Conservation (phyloP, 2,888 invertebrate species). For the Hemicrepidius hirtus region DNA sequence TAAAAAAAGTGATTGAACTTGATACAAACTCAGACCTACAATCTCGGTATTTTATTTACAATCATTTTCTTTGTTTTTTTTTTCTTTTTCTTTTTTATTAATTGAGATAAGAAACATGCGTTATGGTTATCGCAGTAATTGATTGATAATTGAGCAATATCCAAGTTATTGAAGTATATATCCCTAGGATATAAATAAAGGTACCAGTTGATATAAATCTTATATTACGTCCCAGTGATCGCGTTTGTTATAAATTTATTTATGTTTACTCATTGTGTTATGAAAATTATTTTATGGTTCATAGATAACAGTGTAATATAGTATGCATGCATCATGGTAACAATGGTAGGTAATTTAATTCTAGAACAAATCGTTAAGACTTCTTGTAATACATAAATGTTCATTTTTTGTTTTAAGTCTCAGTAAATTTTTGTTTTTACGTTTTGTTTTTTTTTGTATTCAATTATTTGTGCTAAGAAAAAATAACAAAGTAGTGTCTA, state of each 20-base stretch:
- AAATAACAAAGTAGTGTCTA: too few relatives aligned
- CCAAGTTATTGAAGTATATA: not conserved
- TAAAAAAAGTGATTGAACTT: slow-evolving; percentile 25
- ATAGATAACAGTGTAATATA: not conserved
- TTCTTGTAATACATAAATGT: too few relatives aligned
- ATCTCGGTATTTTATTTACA: slow-evolving; percentile 23
- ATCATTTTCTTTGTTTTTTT: not conserved
- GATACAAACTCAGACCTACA: not conserved
- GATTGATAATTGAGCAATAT: slow-evolving; percentile 20
- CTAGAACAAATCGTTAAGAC: too few relatives aligned
- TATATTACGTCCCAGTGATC: too few relatives aligned
- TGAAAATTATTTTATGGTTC: not conserved
- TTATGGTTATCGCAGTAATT: slow-evolving; percentile 15
- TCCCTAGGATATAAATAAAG: too few relatives aligned
- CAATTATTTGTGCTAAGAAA: too few relatives aligned
- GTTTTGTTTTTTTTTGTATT: not conserved
- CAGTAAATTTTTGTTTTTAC: too few relatives aligned
- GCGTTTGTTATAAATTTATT: not conserved
- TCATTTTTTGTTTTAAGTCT: too few relatives aligned
- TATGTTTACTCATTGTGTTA: not conserved
- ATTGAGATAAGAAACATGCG: not conserved
- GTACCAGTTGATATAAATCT: too few relatives aligned
- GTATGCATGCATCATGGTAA: not conserved
- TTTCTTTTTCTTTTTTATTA: slow-evolving; percentile 5
- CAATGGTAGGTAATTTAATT: not conserved